phyloP scores from a whole-genome alignment of 2,797 vertebrate genomes.

The Chelmon rostratus region DNA sequence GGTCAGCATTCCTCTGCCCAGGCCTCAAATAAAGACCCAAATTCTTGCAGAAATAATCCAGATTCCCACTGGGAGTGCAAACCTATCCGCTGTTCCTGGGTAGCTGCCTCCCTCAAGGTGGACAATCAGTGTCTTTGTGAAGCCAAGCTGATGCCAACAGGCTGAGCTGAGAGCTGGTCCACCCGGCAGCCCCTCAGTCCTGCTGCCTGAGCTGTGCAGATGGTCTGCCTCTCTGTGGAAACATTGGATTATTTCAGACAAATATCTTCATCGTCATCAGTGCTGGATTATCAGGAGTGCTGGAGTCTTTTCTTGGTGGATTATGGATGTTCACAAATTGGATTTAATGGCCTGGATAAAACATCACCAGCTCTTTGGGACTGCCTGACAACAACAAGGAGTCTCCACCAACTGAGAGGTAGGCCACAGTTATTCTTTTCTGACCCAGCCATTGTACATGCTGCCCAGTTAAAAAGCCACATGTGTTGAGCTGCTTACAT shows the following conservation, averaged over 20 bases:
- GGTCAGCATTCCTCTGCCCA: slow-evolving; percentile 67
- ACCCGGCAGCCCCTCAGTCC: slow-evolving; percentile 26
- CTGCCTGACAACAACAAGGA: not conserved
- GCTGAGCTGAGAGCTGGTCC: slow-evolving; percentile 31
- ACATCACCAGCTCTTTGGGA: not conserved
- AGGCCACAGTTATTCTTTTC: slow-evolving; percentile 33
- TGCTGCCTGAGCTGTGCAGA: slow-evolving; percentile 23
- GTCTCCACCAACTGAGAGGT: slow-evolving; percentile 53
- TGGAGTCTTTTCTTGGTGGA: slow-evolving; percentile 13
- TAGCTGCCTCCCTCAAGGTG: slow-evolving; percentile 62
- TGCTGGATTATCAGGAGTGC: slow-evolving; percentile 29
- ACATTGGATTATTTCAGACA: slow-evolving; percentile 33
- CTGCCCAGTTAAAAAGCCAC: not conserved
- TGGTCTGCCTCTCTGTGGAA: not conserved
- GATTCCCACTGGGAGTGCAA: slow-evolving; percentile 66
- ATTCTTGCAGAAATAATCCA: slow-evolving; percentile 72
- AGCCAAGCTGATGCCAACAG: slow-evolving; percentile 58
- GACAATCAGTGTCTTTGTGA: slow-evolving; percentile 81
- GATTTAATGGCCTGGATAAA: slow-evolving; percentile 41
- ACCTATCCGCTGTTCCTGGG: slow-evolving; percentile 53
- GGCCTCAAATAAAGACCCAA: slow-evolving; percentile 63
- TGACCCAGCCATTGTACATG: not conserved
- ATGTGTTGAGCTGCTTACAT: not conserved
- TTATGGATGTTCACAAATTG: slow-evolving; percentile 27
- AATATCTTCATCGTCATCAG: not conserved